phyloP scores from a whole-genome alignment of 2,113 vertebrate genomes.

The Equus przewalskii region DNA sequence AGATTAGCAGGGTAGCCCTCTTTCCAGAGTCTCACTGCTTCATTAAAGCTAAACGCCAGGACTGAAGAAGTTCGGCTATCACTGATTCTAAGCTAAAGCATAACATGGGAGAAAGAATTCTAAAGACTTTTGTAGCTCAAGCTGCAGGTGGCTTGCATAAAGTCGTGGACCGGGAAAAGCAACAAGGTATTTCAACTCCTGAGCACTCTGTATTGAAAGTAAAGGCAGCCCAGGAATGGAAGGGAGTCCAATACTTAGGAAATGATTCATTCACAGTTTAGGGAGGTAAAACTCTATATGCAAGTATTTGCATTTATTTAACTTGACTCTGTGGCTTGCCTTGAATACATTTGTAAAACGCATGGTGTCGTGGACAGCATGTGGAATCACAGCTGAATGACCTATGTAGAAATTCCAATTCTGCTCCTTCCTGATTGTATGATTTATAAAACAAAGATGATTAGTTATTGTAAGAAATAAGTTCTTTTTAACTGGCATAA shows the following conservation, averaged over 20 bases:
- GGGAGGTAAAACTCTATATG: neutral
- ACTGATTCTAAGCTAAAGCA: slow-evolving; percentile 38
- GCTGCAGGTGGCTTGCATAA: neutral
- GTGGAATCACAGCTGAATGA: neutral
- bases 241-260: neutral
- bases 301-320: neutral
- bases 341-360: neutral
- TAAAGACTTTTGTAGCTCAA: neutral
- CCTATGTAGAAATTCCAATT: neutral
- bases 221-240: neutral
- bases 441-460: neutral
- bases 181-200: neutral
- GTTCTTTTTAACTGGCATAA: neutral
- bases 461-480: neutral
- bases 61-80: neutral
- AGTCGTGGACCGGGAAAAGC: neutral
- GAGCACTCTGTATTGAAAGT: neutral
- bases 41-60: neutral
- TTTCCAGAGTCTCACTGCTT: neutral
- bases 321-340: neutral
- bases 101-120: neutral
- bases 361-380: neutral
- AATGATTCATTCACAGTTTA: neutral
- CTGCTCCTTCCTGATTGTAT: neutral
- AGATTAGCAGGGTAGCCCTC: neutral